These are phyloP conservation scores for Dermatophagoides farinae DNA, from an alignment of 1,140 invertebrate genomes.

Conservation along the genomic window DNA sequence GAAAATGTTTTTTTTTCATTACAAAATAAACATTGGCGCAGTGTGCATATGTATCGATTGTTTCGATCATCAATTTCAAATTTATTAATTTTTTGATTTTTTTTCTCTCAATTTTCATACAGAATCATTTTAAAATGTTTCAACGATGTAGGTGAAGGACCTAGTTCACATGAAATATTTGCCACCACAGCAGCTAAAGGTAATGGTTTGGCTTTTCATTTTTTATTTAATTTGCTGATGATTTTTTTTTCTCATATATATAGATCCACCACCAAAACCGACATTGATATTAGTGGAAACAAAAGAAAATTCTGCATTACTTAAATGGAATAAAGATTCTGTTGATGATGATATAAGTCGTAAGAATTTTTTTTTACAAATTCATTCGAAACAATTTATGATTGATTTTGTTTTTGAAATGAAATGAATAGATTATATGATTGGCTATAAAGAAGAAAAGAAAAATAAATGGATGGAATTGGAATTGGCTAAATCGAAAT, in stretches of 20 bases:
- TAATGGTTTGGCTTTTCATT: neutral
- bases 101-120: neutral
- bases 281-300: constrained; percentile 13
- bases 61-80: too few relatives aligned
- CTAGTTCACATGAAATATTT: constrained; percentile 18
- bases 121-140: constrained; percentile 19
- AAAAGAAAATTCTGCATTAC: neutral
- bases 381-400: neutral
- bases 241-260: neutral
- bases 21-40: too few relatives aligned
- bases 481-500: neutral
- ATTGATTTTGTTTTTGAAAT: neutral
- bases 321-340: constrained; percentile 14
- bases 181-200: constrained; percentile 18
- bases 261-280: constrained; percentile 19
- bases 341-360: constrained; percentile 1
- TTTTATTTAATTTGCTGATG: neutral
- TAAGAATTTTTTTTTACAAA: neutral
- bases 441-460: constrained; percentile 20
- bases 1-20: too few relatives aligned
- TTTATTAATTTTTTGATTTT: neutral
- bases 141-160: constrained; percentile 19
- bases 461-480: constrained; percentile 18
- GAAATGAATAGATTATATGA: constrained; percentile 16
- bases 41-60: too few relatives aligned